Evolutionary conservation across 2,797 vertebrate species (phyloP), one percentile per base, ranked within the genome.

Genomic region (Peromyscus melanophrys): DNA sequence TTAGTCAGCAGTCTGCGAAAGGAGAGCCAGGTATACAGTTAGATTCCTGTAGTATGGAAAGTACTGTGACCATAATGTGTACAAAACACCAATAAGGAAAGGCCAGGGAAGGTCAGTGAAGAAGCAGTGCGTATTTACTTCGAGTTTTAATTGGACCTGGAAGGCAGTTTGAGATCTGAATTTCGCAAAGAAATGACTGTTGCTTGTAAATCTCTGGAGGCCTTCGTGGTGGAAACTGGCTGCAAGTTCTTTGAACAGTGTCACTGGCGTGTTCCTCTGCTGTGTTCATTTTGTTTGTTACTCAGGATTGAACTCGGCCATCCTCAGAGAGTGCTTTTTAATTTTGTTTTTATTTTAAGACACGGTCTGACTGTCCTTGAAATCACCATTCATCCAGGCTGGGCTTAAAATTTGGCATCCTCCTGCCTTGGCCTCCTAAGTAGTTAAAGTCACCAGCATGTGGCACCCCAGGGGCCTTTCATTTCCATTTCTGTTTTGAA

Each of bases 191-290:
- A 21, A 29, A n/a, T 25, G 27, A 17, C 19, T 63, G 13, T 16
- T 55, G 13, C 31, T n/a, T 23, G 0, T 2, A 52, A 67, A 23
- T 31, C 27, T 65, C 17, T 0, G 57, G 52, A 0, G 1, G 0
- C 13, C 31, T 71, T 61, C 2, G 0, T 16, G 57, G 43, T 13
- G 4, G 19, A 16, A 57, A 31, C 11, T 4, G 1, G 57, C n/a
- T 83, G 80, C n/a, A 61, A 23, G 57, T 7, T 43, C 31, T 2
- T 27, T 46, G 12, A 12, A 10, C 3, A 4, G 1, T 55, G 25
- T 23, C 25, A 10, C 52, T 40, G 21, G 67, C 3, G 0, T 2
- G 12, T 1, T 31, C 11, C 14, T 34, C 83, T 65, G 4, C 43
- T 7, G 43, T 43, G 40, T 57, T 57, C 7, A 6, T 55, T 87